Conservation (phyloP, 2,888 invertebrate genomes). For the Drosophila peninsularis region DNA sequence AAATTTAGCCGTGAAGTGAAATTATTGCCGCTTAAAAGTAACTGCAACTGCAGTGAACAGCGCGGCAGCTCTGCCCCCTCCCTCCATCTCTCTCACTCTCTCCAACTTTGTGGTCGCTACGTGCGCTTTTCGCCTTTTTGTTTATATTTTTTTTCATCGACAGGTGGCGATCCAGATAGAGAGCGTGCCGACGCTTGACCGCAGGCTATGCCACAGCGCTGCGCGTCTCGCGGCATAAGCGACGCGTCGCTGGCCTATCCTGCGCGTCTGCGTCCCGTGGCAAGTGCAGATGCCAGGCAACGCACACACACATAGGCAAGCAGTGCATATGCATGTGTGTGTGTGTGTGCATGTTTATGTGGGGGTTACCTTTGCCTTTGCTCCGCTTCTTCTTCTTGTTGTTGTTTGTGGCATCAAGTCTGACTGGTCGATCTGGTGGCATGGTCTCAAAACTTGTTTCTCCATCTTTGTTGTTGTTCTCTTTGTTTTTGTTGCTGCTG, state of each 20-base stretch:
- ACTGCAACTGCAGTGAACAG: slow-evolving; percentile 32
- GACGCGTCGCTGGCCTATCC: slow-evolving; percentile 41
- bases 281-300: slow-evolving; percentile 56
- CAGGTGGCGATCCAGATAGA: slow-evolving; percentile 66
- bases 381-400: slow-evolving; percentile 40
- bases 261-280: slow-evolving; percentile 46
- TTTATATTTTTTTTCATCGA: slow-evolving; percentile 37
- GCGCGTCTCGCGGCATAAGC: slow-evolving; percentile 33
- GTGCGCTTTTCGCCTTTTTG: slow-evolving; percentile 54
- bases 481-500: slow-evolving; percentile 32
- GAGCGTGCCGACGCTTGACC: slow-evolving; percentile 62
- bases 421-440: slow-evolving; percentile 74
- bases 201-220: slow-evolving; percentile 31
- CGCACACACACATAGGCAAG: slow-evolving; percentile 5
- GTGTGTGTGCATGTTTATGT: slow-evolving; percentile 29
- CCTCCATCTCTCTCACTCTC: neutral
- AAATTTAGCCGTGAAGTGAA: slow-evolving; percentile 71
- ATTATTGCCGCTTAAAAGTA: slow-evolving; percentile 40
- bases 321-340: neutral
- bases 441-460: slow-evolving; percentile 73
- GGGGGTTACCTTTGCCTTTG: slow-evolving; percentile 67
- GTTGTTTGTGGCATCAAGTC: slow-evolving; percentile 65
- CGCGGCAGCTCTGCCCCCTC: slow-evolving; percentile 20
- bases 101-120: slow-evolving; percentile 36
- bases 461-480: slow-evolving; percentile 54